Percentiles rank a stretch among this genome's conserved stretches.
These are phyloP conservation scores for Macrocentrus cingulum DNA, from an alignment of 1,140 invertebrate genomes.

Conservation along the genomic window DNA sequence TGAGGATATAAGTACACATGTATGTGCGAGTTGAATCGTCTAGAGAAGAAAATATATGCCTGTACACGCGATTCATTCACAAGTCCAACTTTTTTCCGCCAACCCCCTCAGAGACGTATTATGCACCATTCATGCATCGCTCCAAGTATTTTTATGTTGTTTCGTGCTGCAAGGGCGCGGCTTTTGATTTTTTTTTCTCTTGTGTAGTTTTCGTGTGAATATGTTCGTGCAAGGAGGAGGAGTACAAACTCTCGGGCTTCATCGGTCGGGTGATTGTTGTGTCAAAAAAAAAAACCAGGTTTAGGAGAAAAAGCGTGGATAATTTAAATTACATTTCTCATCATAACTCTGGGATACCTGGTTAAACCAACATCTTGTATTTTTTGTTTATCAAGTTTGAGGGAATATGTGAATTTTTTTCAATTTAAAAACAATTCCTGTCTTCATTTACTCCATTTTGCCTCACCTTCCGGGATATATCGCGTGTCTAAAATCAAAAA, in stretches of 20 bases:
- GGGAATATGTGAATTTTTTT: too few species aligned
- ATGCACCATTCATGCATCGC: background rate
- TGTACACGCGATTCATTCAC: constrained; percentile 30
- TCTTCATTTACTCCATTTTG: too few species aligned
- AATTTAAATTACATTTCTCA: constrained; percentile 56
- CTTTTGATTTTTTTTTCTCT: constrained; percentile 31
- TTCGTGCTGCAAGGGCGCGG: too few species aligned
- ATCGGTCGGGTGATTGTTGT: constrained; percentile 36
- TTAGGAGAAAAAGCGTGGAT: constrained; percentile 46
- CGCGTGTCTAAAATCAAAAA: too few species aligned
- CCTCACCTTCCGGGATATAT: too few species aligned
- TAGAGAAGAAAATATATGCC: constrained; percentile 2
- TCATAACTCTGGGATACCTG: constrained; percentile 42
- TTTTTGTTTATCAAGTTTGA: constrained; percentile 20
- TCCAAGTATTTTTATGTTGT: background rate
- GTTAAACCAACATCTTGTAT: constrained; percentile 45
- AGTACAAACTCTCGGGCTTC: constrained; percentile 11
- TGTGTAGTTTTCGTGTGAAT: too few species aligned
- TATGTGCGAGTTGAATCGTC: background rate
- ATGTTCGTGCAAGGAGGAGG: too few species aligned
- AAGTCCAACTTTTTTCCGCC: constrained; percentile 11
- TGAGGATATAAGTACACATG: constrained; percentile 4
- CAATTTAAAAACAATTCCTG: too few species aligned
- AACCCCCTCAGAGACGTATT: too few species aligned
- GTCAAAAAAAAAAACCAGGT: constrained; percentile 33